Base-by-base conservation (phyloP, 2,888 invertebrate genomes). In the Octodonta nipae region DNA sequence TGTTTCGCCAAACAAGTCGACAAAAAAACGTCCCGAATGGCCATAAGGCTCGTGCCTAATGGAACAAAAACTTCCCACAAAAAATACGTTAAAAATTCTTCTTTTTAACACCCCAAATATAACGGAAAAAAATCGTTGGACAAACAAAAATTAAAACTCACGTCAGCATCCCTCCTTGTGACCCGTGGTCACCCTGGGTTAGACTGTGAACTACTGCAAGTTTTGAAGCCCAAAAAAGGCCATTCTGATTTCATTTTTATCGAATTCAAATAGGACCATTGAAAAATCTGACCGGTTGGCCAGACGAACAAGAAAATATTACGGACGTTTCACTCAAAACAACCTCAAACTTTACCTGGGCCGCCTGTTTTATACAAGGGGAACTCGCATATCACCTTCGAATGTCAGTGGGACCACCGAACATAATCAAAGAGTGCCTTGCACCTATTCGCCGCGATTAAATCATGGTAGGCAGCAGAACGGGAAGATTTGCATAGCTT, bases 401-500 rank as follows among this genome's bases (percentile, higher is more conserved):
- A 35, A 35, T 29, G n/a, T 22, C 42, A 32, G 36, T 24, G 20
- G 12, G 22, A 25, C 26, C 13, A 11, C 28, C 27, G 31, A 27
- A 28, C 27, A 13, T 15, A 15, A 13, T 29, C 26, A 12, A 20
- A 14, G 2, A 20, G 7, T 8, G 27, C 15, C 15, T n/a, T 15
- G 22, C 31, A 13, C 12, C 11, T 15, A 5, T 11, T 13, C 32
- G 32, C 13, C 26, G 44, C 22, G 35, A 44, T 29, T 10, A 22
- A 33, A 46, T 35, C 30, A 34, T 43, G 43, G 41, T 42, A 39
- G 30, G 38, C 34, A 28, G 31, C 22, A 25, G 24, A 35, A 28
- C 34, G 33, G 22, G 37, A 34, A 34, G 33, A 52, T 53, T 53
- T 53, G 53, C 53, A 53, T 53, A 53, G 46, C 43, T 42, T 43